Evolutionary conservation across 2,113 vertebrate genomes (phyloP).

Genomic region (Daboia siamensis): DNA sequence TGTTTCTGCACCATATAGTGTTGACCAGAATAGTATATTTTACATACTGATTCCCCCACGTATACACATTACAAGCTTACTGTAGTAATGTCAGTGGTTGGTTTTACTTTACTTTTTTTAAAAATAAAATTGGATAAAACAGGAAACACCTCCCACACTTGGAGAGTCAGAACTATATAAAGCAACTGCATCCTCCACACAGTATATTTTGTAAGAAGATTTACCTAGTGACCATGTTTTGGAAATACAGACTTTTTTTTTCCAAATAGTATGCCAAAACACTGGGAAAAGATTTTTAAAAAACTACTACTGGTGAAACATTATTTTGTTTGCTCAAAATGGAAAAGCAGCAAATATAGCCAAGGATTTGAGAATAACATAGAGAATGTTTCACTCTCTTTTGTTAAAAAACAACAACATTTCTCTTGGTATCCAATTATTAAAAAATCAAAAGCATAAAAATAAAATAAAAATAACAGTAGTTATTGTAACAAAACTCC

Average conservation of each 20-base stretch:
- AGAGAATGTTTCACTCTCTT: conserved; percentile 65
- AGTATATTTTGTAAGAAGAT: conserved; percentile 52
- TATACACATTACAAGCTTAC: not conserved
- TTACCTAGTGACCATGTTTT: conserved; percentile 60
- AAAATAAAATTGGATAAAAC: not conserved
- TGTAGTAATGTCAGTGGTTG: not conserved
- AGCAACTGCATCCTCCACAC: conserved; percentile 32
- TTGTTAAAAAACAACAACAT: conserved; percentile 58
- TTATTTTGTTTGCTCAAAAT: conserved; percentile 73
- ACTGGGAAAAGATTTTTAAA: conserved; percentile 59
- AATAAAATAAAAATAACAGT: conserved; percentile 62
- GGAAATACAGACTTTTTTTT: conserved; percentile 57
- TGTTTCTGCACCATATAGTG: not conserved
- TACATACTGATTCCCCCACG: not conserved
- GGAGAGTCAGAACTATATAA: conserved; percentile 22
- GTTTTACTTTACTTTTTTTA: not conserved
- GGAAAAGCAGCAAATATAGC: conserved; percentile 53
- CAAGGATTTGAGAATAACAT: conserved; percentile 68
- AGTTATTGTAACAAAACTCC: conserved; percentile 66
- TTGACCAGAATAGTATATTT: not conserved
- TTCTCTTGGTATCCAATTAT: conserved; percentile 58
- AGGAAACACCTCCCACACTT: not conserved
- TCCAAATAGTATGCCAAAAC: conserved; percentile 51
- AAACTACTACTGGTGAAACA: conserved; percentile 66
- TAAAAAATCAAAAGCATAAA: conserved; percentile 63